Percentiles rank a stretch among this genome's conserved stretches.
Evolutionary conservation across 2,888 invertebrate species (phyloP).

Genomic region (Zygaena filipendulae): DNA sequence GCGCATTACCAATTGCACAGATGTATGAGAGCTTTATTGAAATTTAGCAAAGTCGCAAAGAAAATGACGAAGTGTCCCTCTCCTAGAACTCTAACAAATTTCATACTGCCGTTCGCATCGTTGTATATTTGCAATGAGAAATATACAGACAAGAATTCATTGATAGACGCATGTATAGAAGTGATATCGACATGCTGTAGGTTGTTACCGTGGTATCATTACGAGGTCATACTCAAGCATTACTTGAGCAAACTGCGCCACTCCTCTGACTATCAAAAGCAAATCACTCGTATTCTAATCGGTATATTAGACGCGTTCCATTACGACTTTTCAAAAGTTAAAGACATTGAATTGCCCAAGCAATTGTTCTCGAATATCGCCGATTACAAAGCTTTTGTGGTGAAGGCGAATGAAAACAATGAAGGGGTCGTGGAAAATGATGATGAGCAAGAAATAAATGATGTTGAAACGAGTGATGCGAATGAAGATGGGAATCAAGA

Average conservation of each 20-base stretch:
- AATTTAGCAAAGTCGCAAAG: slow-evolving; percentile 75
- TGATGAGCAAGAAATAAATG: slow-evolving; percentile 21
- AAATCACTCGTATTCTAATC: slow-evolving; percentile 80
- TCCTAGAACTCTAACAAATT: slow-evolving; percentile 81
- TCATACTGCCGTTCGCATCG: slow-evolving; percentile 85
- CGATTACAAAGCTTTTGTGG: slow-evolving; percentile 14
- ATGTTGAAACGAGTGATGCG: slow-evolving; percentile 17
- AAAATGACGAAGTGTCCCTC: slow-evolving; percentile 70
- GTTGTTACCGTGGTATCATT: slow-evolving; percentile 90
- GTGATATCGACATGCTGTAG: slow-evolving; percentile 80
- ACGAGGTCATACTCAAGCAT: slow-evolving; percentile 82
- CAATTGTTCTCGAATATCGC: slow-evolving; percentile 32
- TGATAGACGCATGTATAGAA: slow-evolving; percentile 88
- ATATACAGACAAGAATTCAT: slow-evolving; percentile 79
- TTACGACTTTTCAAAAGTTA: slow-evolving; percentile 81
- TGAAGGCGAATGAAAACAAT: slow-evolving; percentile 21
- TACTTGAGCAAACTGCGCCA: slow-evolving; percentile 82
- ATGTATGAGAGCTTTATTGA: slow-evolving; percentile 83
- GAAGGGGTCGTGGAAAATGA: slow-evolving; percentile 11
- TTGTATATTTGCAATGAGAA: slow-evolving; percentile 83
- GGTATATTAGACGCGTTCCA: slow-evolving; percentile 91
- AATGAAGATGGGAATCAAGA: slow-evolving; percentile 20
- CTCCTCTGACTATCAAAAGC: slow-evolving; percentile 82
- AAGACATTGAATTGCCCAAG: slow-evolving; percentile 44
- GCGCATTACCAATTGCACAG: slow-evolving; percentile 89